Conservation (phyloP, 2,888 invertebrate genomes). For the Globia sparganii region DNA sequence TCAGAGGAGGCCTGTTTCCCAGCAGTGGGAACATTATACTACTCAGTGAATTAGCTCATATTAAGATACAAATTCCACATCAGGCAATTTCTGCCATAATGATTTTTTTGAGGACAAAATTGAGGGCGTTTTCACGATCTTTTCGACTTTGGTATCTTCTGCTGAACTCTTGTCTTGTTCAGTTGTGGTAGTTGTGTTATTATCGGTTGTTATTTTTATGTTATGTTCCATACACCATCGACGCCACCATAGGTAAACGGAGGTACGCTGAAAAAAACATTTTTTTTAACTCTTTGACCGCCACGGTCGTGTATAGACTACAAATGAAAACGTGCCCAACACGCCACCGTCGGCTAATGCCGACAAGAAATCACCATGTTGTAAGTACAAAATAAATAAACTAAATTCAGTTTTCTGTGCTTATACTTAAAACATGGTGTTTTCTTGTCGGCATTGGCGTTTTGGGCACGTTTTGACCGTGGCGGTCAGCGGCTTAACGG, state of each 20-base stretch:
- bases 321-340: too few species aligned
- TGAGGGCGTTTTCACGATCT: neutral
- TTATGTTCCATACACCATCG: conserved; percentile 30
- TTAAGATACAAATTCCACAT: neutral
- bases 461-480: too few species aligned
- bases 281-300: too few species aligned
- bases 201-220: neutral
- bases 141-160: neutral
- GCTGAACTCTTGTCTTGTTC: neutral
- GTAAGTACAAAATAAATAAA: too few species aligned
- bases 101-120: conserved; percentile 2
- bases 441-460: too few species aligned
- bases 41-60: neutral
- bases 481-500: too few species aligned
- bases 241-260: conserved; percentile 18
- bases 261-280: conserved; percentile 23
- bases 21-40: neutral
- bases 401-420: too few species aligned
- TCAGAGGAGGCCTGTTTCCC: neutral
- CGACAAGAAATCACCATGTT: too few species aligned
- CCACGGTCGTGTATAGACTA: too few species aligned
- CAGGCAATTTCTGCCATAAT: conserved; percentile 16
- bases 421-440: too few species aligned
- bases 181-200: neutral
- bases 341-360: too few species aligned